Conservation (phyloP, 2,113 vertebrate species). For the Silurus meridionalis region DNA sequence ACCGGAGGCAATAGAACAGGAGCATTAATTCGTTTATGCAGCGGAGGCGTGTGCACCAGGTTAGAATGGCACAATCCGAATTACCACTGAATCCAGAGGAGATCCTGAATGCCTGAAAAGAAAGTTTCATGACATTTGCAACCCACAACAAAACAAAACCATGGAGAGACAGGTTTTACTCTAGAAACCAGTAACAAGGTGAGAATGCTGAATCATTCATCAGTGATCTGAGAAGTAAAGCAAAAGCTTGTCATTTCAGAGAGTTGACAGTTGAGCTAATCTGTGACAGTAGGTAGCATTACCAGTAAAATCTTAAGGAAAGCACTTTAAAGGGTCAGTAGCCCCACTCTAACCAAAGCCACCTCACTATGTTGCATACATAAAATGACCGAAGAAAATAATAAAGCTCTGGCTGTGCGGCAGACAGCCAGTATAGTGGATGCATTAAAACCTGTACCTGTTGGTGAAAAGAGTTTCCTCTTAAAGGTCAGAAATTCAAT, state of each 20-base stretch:
- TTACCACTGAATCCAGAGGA: conserved; percentile 24
- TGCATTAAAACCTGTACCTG: not conserved
- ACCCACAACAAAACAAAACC: too few species aligned
- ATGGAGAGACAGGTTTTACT: not conserved
- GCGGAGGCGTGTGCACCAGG: not conserved
- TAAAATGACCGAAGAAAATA: not conserved
- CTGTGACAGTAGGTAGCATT: not conserved
- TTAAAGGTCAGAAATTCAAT: too few species aligned
- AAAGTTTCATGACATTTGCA: conserved; percentile 18
- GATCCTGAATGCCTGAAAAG: conserved; percentile 48
- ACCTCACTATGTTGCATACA: too few species aligned
- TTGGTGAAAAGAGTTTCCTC: too few species aligned
- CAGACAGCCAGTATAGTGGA: not conserved
- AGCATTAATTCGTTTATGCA: conserved; percentile 44
- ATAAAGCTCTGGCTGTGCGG: not conserved
- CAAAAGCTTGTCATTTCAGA: not conserved
- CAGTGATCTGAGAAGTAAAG: not conserved
- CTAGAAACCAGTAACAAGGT: not conserved
- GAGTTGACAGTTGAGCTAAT: not conserved
- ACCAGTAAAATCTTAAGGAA: too few species aligned
- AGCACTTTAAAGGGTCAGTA: too few species aligned
- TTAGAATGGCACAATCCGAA: not conserved
- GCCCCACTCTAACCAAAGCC: too few species aligned
- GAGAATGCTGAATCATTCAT: not conserved
- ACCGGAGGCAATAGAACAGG: conserved; percentile 43